phyloP scores from a whole-genome alignment of 2,113 vertebrate species.

The Malurus melanocephalus region DNA sequence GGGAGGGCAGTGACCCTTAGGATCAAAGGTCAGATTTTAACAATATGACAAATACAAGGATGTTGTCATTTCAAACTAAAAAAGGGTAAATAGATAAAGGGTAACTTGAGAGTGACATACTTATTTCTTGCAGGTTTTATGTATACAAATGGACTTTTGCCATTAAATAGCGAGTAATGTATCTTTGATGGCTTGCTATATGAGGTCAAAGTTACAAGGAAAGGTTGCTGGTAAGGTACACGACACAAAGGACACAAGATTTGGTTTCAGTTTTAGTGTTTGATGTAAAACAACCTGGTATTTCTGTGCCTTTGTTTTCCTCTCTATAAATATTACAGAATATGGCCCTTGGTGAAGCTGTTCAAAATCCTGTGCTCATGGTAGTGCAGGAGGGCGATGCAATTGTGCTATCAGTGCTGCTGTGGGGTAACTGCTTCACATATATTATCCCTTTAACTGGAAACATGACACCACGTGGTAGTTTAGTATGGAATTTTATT shows the following conservation, averaged over 20 bases:
- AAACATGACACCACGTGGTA: background rate
- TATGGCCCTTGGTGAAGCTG: background rate
- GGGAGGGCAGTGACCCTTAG: slow-evolving; percentile 59
- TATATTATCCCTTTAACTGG: background rate
- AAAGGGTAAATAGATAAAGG: slow-evolving; percentile 26
- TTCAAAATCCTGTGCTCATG: background rate
- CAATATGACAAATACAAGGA: slow-evolving; percentile 74
- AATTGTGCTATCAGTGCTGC: background rate
- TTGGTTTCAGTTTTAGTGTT: background rate
- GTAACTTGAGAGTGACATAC: background rate
- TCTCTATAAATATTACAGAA: background rate
- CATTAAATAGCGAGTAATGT: background rate
- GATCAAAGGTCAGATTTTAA: slow-evolving; percentile 83
- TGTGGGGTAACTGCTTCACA: background rate
- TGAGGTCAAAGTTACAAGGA: background rate
- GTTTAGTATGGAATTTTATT: background rate
- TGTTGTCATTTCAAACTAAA: slow-evolving; percentile 55
- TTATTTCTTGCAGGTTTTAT: slow-evolving; percentile 1
- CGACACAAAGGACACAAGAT: background rate
- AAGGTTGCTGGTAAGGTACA: background rate
- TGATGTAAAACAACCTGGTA: background rate
- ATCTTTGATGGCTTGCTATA: background rate
- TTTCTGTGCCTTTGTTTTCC: background rate
- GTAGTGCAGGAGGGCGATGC: background rate
- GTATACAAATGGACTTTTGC: background rate